Evolutionary conservation across 2,888 invertebrate genomes (phyloP), one percentile per base, ranked within the genome.

Genomic region (Heteromurus nitidus): DNA sequence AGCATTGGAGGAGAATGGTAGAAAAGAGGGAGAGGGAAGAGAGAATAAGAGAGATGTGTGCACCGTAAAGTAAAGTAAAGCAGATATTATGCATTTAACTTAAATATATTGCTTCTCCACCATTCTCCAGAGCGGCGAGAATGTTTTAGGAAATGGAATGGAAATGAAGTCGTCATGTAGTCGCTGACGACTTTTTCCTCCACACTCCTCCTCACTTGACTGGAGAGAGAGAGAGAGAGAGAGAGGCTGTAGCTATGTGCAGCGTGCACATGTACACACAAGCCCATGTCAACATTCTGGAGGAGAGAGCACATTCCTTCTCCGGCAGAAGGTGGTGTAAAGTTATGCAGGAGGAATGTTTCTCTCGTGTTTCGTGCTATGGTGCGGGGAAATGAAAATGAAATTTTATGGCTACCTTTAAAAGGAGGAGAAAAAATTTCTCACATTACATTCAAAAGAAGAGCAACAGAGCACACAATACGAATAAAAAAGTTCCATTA

Each of bases 401-500:
- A 85, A 85, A 84, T 85, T 84, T 84, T 85, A 83, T 85, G 85
- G 73, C 81, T 73, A 77, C 77, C 77, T 77, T 69, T n/a, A n/a
- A n/a, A n/a, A n/a, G n/a, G n/a, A n/a, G n/a, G n/a, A n/a, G n/a
- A 69, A 50, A 58, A 73, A 62, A 30, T 72, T 69, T 69, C 77
- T 77, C 77, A 62, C 77, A 77, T 77, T 76, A 75, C 74, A 42
- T 53, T 24, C 42, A 70, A 18, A 58, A 65, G 22, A 3, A 62
- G 30, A 18, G 5, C 13, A 13, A 13, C 13, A 36, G 36, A 13
- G 36, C 13, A 36, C 13, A 36, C 36, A 36, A 36, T 5, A n/a
- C 16, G 44, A 44, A 44, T 9, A 36, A 36, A 36, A 36, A 36
- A 36, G 36, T 36, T 36, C 13, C 13, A 13, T 36, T 36, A 13